Evolutionary conservation across 2,113 vertebrate species (phyloP).

Genomic region (Anhinga rufa): DNA sequence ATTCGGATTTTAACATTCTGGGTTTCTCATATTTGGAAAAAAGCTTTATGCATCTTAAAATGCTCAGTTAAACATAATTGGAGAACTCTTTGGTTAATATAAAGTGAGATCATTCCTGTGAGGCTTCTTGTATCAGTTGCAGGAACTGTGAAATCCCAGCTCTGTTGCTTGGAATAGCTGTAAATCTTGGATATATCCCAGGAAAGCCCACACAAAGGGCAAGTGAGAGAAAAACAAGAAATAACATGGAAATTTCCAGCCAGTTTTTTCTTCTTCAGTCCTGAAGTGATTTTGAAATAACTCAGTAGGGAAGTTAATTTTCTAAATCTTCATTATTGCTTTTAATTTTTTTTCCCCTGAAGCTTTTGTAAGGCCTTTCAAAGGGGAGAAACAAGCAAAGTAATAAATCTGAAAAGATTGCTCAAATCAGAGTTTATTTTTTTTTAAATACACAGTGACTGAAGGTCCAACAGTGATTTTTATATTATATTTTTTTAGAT

Average conservation of each 20-base stretch:
- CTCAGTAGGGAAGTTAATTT: not conserved
- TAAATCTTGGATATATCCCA: conserved; percentile 24
- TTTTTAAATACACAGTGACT: not conserved
- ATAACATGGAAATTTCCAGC: conserved; percentile 29
- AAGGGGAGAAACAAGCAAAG: not conserved
- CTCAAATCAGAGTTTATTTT: not conserved
- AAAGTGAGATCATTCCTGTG: not conserved
- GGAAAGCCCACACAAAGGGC: conserved; percentile 44
- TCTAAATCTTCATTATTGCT: not conserved
- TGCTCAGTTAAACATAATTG: conserved; percentile 10
- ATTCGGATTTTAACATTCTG: not conserved
- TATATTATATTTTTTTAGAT: not conserved
- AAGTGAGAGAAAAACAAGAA: conserved; percentile 51
- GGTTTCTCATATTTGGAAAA: not conserved
- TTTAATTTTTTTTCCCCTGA: not conserved
- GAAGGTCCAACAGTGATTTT: not conserved
- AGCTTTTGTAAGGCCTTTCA: not conserved
- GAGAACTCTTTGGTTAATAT: not conserved
- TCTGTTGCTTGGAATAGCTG: conserved; percentile 46
- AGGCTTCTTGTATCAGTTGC: conserved; percentile 1
- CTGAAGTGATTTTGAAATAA: conserved; percentile 18
- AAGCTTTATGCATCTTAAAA: not conserved
- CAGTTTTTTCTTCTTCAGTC: not conserved
- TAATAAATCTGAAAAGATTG: not conserved
- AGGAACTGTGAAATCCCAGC: conserved; percentile 44